Base-by-base conservation (phyloP, 2,797 vertebrate genomes). In the Semotilus atromaculatus region DNA sequence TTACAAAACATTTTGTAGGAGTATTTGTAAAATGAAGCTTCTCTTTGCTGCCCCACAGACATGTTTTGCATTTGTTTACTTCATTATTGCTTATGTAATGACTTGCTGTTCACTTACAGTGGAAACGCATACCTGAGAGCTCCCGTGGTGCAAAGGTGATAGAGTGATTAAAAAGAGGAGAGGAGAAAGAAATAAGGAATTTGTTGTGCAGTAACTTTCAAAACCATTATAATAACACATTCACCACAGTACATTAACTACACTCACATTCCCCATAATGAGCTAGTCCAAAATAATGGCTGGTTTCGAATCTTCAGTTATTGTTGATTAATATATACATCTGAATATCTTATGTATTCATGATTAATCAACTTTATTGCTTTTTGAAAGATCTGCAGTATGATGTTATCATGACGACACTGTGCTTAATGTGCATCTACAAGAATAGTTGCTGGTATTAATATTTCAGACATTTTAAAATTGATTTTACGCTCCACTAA, bases 391-490 rank as follows among this genome's bases (percentile, higher is more conserved):
- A 74, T 55, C 29, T 38, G 38, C 53, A 60, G 80, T 67, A 86
- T 55, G 45, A 77, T 14, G 80, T 87, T 73, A 80, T 64, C 45
- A 77, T 73, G 53, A 48, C 45, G 60, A 81, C 48, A 45, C 73
- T 21, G 13, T 78, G 73, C 45, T 83, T 68, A 78, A 53, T 58
- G 40, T 55, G 73, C 29, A 74, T 78, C 51, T 78, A 70, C 71
- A 58, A 43, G 21, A 84, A 62, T 72, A 64, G 51, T 72, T 82
- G 64, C 77, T 53, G 43, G 45, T 76, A 73, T 88, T 80, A 48
- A 80, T 86, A 84, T 84, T 86, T 88, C 40, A 78, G 51, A 82
- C 73, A 34, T 70, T 80, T 84, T 34, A 53, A 84, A 76, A 87
- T 31, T 14, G 29, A 67, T 86, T 80, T 87, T 81, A 82, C 21